Percentiles rank a stretch among this genome's conserved stretches.
These are phyloP conservation scores for Empidonax alnorum DNA, from an alignment of 2,113 vertebrate species.

Conservation along the genomic window DNA sequence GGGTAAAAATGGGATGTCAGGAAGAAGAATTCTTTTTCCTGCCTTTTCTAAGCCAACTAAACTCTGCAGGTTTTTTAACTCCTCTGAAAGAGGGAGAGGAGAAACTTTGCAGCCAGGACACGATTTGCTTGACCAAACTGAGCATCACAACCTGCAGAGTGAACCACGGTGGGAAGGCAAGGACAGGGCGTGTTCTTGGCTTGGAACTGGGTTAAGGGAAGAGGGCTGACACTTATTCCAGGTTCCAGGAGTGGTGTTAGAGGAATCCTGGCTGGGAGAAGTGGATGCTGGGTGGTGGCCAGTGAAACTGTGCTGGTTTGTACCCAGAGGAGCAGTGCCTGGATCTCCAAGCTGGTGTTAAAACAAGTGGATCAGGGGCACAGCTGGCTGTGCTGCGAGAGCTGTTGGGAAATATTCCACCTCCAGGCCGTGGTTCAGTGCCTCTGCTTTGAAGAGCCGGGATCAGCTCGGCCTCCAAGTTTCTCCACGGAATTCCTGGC, in stretches of 20 bases:
- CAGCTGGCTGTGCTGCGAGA: background rate
- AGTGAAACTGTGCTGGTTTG: background rate
- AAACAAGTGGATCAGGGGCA: background rate
- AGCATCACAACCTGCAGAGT: background rate
- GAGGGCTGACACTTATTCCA: background rate
- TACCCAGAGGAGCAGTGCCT: background rate
- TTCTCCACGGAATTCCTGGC: background rate
- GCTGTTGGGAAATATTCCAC: background rate
- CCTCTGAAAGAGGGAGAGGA: background rate
- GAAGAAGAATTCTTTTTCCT: background rate
- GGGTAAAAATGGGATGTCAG: background rate
- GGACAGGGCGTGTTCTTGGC: no score
- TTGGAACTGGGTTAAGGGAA: background rate
- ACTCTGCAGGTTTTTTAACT: background rate
- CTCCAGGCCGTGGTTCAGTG: background rate
- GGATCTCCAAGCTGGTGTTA: background rate
- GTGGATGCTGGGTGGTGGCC: background rate
- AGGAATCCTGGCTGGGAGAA: background rate
- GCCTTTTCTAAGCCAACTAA: background rate
- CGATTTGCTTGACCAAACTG: background rate
- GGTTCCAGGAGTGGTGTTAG: background rate
- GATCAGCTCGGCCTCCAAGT: background rate
- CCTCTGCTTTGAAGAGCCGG: background rate
- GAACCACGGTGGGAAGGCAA: background rate
- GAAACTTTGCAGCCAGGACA: background rate